Base-by-base conservation (phyloP, 2,797 vertebrate genomes). In the Acipenser ruthenus region DNA sequence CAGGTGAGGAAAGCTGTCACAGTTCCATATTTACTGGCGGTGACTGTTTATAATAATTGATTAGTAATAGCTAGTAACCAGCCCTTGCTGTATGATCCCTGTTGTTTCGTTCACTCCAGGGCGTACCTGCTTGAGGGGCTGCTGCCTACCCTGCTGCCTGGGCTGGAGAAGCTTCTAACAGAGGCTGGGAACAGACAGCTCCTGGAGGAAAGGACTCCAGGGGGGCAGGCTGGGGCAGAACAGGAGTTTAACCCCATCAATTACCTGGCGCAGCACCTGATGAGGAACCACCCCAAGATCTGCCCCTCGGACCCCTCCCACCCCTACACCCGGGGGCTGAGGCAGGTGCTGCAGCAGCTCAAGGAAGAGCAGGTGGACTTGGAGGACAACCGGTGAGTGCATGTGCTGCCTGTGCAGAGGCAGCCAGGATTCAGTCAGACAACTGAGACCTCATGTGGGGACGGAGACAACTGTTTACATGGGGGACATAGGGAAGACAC, bases 231-330 rank as follows among this genome's bases (percentile, higher is more conserved):
- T 51, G 68, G 75, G 73, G 67, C 76, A 72, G 75, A 83, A 77
- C 63, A 3, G 60, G 73, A 63, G 2, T 88, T 93, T 80, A 80
- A 88, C 71, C 84, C 87, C 71, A 69, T 91, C 69, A 80, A 74
- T 85, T 88, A 87, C 82, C 82, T 94, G 79, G 93, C 86, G 71
- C 92, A 94, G 66, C 85, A 88, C 63, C 78, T 92, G 79, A 89
- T 91, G 85, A 86, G 86, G 69, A 77, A 84, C 37, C 87, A 88
- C 65, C 83, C 86, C 68, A 60, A 49, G n/a, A 74, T 74, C 10
- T 62, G 67, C 10, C 53, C 62, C 69, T 58, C 70, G 47, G 49
- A 73, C 60, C 63, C 71, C 12, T 68, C 79, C n/a, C 64, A 77
- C 70, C 79, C 80, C 0, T 89, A 91, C 71, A 52, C 77, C 68